phyloP scores from a whole-genome alignment of 2,888 invertebrate species.

The Hedya salicella region DNA sequence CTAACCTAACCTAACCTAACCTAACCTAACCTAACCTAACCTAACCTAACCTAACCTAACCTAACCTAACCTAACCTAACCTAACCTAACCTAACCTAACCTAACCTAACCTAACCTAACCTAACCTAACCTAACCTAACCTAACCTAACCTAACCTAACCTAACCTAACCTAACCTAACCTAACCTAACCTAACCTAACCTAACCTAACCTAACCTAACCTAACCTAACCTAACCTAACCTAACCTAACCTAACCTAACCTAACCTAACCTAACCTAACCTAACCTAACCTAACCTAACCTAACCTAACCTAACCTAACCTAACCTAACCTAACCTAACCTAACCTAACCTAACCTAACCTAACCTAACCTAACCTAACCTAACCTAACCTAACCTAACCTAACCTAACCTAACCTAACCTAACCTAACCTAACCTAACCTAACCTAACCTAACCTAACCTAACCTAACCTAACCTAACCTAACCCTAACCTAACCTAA shows the following conservation, averaged over 20 bases:
- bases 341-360: constrained; percentile 43
- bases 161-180: constrained; percentile 42
- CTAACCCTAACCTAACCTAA: constrained; percentile 36
- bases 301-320: constrained; percentile 44
- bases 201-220: constrained; percentile 45
- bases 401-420: constrained; percentile 43
- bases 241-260: constrained; percentile 44
- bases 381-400: constrained; percentile 42
- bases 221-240: constrained; percentile 45
- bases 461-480: constrained; percentile 40
- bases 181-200: constrained; percentile 44
- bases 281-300: constrained; percentile 38
- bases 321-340: constrained; percentile 43
- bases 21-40: constrained; percentile 41
- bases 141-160: constrained; percentile 44
- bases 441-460: constrained; percentile 41
- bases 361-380: constrained; percentile 43
- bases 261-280: constrained; percentile 42
- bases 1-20: constrained; percentile 44
- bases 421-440: constrained; percentile 40
- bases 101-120: constrained; percentile 40
- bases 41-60: constrained; percentile 40
- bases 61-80: constrained; percentile 40
- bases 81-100: constrained; percentile 44
- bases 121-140: constrained; percentile 42